Evolutionary conservation across 1,140 invertebrate species (phyloP).

Genomic region (Physella acuta): DNA sequence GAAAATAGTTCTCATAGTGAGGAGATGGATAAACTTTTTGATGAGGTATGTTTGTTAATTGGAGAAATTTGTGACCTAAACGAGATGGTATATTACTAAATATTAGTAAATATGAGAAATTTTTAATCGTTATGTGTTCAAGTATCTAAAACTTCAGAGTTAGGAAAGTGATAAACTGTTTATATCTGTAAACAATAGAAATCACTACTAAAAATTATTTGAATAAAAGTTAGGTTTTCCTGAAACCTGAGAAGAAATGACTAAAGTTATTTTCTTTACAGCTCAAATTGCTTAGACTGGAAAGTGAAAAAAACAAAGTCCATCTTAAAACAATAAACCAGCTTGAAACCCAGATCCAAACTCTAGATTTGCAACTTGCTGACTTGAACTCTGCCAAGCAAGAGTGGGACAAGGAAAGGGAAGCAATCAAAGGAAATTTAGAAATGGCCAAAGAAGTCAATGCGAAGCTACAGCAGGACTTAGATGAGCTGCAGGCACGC

Average conservation of each 20-base stretch:
- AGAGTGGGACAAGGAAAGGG: neutral
- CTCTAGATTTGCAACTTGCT: neutral
- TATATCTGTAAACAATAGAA: neutral
- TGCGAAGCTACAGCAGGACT: neutral
- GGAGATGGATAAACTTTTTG: conserved; percentile 6
- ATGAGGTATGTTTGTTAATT: conserved; percentile 12
- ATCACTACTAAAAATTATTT: no score
- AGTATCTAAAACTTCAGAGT: neutral
- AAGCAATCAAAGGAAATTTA: neutral
- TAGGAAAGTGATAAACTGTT: neutral
- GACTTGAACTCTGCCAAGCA: neutral
- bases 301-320: neutral
- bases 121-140: neutral
- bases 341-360: neutral
- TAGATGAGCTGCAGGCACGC: neutral
- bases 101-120: neutral
- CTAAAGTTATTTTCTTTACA: neutral
- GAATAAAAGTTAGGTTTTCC: neutral
- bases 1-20: conserved; percentile 11
- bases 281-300: neutral
- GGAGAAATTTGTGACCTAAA: neutral
- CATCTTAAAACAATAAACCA: neutral
- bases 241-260: neutral
- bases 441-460: neutral
- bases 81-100: neutral